Conservation (phyloP, 2,113 vertebrate species). For the Abramis brama region DNA sequence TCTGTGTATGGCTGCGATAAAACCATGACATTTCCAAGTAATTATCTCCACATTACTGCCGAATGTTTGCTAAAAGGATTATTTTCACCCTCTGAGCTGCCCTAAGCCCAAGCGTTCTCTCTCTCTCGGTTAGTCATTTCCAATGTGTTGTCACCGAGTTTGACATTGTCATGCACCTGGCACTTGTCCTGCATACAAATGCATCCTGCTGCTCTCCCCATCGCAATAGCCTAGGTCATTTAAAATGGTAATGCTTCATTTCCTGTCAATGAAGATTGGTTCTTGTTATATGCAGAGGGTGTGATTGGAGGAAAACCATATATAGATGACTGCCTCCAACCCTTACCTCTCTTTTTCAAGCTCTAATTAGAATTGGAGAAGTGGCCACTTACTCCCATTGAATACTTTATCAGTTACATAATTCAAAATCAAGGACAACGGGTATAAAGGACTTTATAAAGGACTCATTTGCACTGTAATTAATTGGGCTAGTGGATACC, state of each 20-base stretch:
- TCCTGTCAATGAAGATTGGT: slow-evolving; percentile 51
- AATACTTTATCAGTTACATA: slow-evolving; percentile 48
- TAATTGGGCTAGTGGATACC: slow-evolving; percentile 40
- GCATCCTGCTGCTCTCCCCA: slow-evolving; percentile 27
- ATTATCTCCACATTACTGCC: slow-evolving; percentile 61
- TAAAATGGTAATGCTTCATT: slow-evolving; percentile 60
- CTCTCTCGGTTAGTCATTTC: slow-evolving; percentile 54
- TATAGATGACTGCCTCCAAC: slow-evolving; percentile 43
- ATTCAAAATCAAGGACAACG: slow-evolving; percentile 50
- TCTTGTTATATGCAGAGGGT: slow-evolving; percentile 50
- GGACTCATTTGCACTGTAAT: slow-evolving; percentile 44
- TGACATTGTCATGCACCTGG: slow-evolving; percentile 53
- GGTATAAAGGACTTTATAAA: slow-evolving; percentile 44
- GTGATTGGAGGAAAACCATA: slow-evolving; percentile 41
- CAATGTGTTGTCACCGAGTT: slow-evolving; percentile 52
- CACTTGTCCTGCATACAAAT: slow-evolving; percentile 52
- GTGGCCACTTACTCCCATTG: slow-evolving; percentile 24
- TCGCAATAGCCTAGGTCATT: slow-evolving; percentile 50
- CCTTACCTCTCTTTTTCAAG: slow-evolving; percentile 45
- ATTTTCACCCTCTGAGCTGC: slow-evolving; percentile 53
- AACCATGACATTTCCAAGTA: slow-evolving; percentile 61
- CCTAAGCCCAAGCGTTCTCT: slow-evolving; percentile 41
- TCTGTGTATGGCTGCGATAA: slow-evolving; percentile 54
- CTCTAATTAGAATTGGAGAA: slow-evolving; percentile 53
- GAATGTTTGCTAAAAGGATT: slow-evolving; percentile 64